Evolutionary conservation across 2,113 vertebrate genomes (phyloP).

Genomic region (Ondatra zibethicus): DNA sequence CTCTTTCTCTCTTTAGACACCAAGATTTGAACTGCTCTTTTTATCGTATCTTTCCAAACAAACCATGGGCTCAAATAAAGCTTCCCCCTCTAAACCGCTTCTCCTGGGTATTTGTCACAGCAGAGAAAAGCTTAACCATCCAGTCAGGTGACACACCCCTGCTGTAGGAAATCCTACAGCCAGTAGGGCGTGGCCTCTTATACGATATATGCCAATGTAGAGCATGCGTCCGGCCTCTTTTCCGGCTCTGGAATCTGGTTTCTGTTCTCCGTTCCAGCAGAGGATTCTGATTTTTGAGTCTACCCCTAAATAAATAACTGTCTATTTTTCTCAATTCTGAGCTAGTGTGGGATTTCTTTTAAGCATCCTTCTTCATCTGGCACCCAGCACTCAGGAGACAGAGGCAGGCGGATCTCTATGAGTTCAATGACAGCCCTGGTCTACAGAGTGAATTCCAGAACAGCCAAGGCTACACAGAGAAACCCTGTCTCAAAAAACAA

Average conservation of each 20-base stretch:
- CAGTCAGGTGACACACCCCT: not conserved
- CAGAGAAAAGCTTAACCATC: not conserved
- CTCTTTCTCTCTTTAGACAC: not conserved
- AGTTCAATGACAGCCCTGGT: not conserved
- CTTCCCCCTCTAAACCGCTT: not conserved
- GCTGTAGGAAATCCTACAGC: too few species aligned
- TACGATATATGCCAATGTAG: too few species aligned
- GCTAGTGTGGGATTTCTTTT: too few species aligned
- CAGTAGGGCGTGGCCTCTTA: too few species aligned
- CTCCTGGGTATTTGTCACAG: not conserved
- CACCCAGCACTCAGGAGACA: not conserved
- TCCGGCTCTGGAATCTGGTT: too few species aligned
- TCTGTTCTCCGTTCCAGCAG: too few species aligned
- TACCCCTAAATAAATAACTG: too few species aligned
- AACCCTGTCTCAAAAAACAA: not conserved
- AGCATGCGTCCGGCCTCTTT: too few species aligned
- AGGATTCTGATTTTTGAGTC: too few species aligned
- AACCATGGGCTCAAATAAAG: not conserved
- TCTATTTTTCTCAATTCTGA: too few species aligned
- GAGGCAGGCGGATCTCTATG: not conserved
- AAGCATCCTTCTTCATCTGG: too few species aligned
- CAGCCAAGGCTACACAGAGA: not conserved
- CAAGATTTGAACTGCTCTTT: not conserved
- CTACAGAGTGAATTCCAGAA: not conserved
- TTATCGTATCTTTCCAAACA: not conserved